Evolutionary conservation across 1,140 invertebrate species (phyloP).

Genomic region (Drosophila miranda): DNA sequence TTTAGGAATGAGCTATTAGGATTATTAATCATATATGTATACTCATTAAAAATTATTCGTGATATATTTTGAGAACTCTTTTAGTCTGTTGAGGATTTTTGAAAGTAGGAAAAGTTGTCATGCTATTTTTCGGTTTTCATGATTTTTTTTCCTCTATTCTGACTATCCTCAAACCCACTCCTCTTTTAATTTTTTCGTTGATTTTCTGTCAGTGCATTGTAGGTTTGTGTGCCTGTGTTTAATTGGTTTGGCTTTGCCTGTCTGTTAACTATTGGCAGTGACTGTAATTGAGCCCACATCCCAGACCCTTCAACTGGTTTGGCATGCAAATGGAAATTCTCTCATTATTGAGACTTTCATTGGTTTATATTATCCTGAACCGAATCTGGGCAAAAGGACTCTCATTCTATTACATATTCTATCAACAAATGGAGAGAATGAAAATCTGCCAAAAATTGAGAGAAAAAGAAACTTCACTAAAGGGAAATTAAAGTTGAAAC

Average conservation of each 20-base stretch:
- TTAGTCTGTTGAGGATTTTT: too few relatives aligned
- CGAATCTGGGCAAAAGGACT: constrained; percentile 11
- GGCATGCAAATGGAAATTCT: constrained; percentile 48
- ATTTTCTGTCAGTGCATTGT: too few relatives aligned
- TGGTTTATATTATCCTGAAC: neutral
- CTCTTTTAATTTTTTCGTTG: too few relatives aligned
- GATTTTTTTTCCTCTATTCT: too few relatives aligned
- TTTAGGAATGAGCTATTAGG: too few relatives aligned
- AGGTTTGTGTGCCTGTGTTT: constrained; percentile 4
- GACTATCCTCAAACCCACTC: too few relatives aligned
- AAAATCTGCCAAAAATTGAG: constrained; percentile 14
- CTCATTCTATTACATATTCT: constrained; percentile 10
- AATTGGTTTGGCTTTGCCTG: constrained; percentile 34
- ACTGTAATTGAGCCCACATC: constrained; percentile 9
- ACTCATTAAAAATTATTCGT: too few relatives aligned
- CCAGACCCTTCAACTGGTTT: constrained; percentile 1
- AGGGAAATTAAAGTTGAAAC: neutral
- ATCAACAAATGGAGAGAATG: constrained; percentile 17
- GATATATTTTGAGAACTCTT: too few relatives aligned
- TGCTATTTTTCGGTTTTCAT: too few relatives aligned
- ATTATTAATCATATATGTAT: too few relatives aligned
- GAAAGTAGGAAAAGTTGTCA: too few relatives aligned
- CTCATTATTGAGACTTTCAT: constrained; percentile 18
- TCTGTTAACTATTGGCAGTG: constrained; percentile 28
- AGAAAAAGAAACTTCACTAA: constrained; percentile 4